These are phyloP conservation scores for Escarpia spicata DNA, from an alignment of 2,888 invertebrate genomes.

Conservation along the genomic window DNA sequence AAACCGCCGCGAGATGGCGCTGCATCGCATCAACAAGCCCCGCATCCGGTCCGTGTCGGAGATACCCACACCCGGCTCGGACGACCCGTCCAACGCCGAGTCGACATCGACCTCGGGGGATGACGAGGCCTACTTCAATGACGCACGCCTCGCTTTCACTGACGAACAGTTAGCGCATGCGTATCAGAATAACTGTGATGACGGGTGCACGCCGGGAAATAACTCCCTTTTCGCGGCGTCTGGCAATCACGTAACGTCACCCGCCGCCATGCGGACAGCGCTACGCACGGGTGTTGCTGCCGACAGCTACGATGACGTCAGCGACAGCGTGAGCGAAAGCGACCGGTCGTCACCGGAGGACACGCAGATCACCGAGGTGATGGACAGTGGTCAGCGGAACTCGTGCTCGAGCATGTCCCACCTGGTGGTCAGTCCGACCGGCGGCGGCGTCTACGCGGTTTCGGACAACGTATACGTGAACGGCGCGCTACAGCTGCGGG, in stretches of 20 bases:
- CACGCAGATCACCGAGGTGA: background rate
- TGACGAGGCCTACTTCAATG: conserved; percentile 34
- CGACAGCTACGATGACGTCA: conserved; percentile 14
- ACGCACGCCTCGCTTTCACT: conserved; percentile 33
- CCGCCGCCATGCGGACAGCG: background rate
- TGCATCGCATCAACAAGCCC: conserved; percentile 67
- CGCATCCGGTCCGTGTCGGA: conserved; percentile 66
- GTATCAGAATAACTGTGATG: background rate
- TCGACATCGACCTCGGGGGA: conserved; percentile 27
- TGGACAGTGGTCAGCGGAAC: background rate
- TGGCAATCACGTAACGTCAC: background rate
- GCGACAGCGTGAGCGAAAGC: background rate
- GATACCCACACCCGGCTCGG: conserved; percentile 64
- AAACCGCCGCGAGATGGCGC: conserved; percentile 33
- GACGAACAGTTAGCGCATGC: conserved; percentile 28
- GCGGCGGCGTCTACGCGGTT: background rate
- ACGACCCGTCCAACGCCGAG: conserved; percentile 45
- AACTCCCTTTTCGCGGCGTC: background rate
- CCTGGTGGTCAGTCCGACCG: background rate
- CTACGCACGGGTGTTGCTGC: conserved; percentile 21
- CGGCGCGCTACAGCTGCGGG: conserved; percentile 6
- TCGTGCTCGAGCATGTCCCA: conserved; percentile 5
- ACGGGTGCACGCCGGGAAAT: background rate
- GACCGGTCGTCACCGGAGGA: background rate
- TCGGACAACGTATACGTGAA: background rate